Percentiles rank a stretch among this genome's conserved stretches.
Conservation (phyloP, 1,140 invertebrate species). For the Catajapyx aquilonaris region DNA sequence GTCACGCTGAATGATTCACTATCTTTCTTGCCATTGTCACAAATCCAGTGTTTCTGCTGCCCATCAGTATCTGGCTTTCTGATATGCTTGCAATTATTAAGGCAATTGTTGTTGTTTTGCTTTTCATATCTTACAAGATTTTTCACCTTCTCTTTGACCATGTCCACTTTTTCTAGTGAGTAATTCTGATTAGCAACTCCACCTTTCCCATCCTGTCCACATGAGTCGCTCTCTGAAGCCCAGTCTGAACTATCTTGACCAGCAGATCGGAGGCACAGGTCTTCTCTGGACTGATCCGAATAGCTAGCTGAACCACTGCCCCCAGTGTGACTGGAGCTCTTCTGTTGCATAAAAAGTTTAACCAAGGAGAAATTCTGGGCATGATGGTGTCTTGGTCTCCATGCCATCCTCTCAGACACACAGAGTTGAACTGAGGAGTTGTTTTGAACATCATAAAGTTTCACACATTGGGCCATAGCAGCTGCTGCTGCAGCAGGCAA, state of each 20-base stretch:
- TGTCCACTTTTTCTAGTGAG: conserved; percentile 2
- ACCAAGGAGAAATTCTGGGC: conserved; percentile 50
- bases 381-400: neutral
- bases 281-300: conserved; percentile 14
- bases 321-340: conserved; percentile 51
- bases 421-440: conserved; percentile 19
- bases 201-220: neutral
- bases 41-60: conserved; percentile 2
- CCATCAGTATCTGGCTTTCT: neutral
- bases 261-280: conserved; percentile 7
- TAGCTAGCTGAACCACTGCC: conserved; percentile 19
- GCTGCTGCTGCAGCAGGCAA: conserved; percentile 12
- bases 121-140: neutral
- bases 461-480: conserved; percentile 27
- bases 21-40: conserved; percentile 1
- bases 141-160: neutral
- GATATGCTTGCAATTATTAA: conserved; percentile 1
- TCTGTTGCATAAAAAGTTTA: conserved; percentile 76
- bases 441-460: conserved; percentile 38
- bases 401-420: neutral
- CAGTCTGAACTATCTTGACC: conserved; percentile 12
- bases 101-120: neutral
- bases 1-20: conserved; percentile 2
- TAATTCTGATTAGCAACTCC: conserved; percentile 1
- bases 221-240: conserved; percentile 11